These are phyloP conservation scores for Torymus texanus DNA, from an alignment of 2,888 invertebrate genomes.

Conservation along the genomic window DNA sequence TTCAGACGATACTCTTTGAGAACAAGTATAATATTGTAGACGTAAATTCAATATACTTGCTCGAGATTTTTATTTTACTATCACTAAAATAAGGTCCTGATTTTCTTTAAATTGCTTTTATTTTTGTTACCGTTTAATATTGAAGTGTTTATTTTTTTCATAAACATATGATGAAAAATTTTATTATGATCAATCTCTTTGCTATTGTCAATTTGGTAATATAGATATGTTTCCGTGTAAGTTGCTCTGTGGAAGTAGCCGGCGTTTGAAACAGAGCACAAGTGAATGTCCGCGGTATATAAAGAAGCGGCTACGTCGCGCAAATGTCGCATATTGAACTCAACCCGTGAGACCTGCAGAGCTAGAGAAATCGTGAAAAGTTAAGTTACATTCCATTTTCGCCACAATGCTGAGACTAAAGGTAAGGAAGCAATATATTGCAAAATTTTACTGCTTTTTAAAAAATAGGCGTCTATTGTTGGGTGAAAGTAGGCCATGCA, in stretches of 20 bases:
- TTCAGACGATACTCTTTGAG: slow-evolving; percentile 8
- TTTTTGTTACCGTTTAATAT: too few species aligned
- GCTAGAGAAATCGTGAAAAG: slow-evolving; percentile 61
- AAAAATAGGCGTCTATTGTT: neutral
- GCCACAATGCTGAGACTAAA: slow-evolving; percentile 24
- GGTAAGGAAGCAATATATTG: slow-evolving; percentile 29
- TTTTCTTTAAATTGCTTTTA: too few species aligned
- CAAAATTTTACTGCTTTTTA: neutral
- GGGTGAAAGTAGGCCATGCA: too few species aligned
- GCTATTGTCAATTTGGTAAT: too few species aligned
- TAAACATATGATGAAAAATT: too few species aligned
- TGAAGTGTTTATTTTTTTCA: too few species aligned
- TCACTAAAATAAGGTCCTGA: too few species aligned
- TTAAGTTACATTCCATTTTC: slow-evolving; percentile 38
- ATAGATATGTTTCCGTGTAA: too few species aligned
- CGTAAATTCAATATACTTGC: neutral
- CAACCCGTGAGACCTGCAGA: slow-evolving; percentile 48
- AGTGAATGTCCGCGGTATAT: slow-evolving; percentile 67
- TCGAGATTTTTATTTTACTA: neutral
- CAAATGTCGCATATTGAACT: slow-evolving; percentile 60
- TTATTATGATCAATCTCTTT: too few species aligned
- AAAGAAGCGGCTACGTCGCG: slow-evolving; percentile 42
- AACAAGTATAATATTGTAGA: too few species aligned
- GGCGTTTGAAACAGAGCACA: slow-evolving; percentile 59
- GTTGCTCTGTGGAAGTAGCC: neutral